phyloP scores from a whole-genome alignment of 2,888 invertebrate species.

The Zygaena filipendulae region DNA sequence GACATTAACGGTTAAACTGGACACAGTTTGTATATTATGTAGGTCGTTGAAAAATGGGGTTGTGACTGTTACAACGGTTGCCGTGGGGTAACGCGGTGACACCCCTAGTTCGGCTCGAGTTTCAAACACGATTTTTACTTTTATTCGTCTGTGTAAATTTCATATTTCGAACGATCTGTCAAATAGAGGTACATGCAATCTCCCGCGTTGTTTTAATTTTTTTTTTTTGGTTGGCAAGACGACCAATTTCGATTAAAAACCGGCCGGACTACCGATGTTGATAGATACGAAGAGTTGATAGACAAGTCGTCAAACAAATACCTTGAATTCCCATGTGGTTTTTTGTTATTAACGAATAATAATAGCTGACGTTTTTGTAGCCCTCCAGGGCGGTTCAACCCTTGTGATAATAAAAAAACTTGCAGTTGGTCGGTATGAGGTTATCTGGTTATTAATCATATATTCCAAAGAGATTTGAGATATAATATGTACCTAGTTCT shows the following conservation, averaged over 20 bases:
- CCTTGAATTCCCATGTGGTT: constrained; percentile 29
- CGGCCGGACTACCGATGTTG: constrained; percentile 28
- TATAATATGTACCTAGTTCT: too few relatives aligned
- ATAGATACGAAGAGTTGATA: constrained; percentile 38
- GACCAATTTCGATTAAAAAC: constrained; percentile 17
- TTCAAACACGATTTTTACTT: constrained; percentile 25
- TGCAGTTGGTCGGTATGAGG: constrained; percentile 50
- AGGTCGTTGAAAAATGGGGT: constrained; percentile 61
- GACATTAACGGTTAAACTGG: constrained; percentile 61
- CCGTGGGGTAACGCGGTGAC: constrained; percentile 47
- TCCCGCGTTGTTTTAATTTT: constrained; percentile 51
- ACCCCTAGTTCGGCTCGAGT: constrained; percentile 52
- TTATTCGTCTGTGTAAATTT: constrained; percentile 11
- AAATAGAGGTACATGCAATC: constrained; percentile 22
- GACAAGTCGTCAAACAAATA: constrained; percentile 41
- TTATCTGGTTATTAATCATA: too few relatives aligned
- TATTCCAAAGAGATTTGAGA: too few relatives aligned
- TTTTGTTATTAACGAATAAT: constrained; percentile 47
- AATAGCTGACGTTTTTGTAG: constrained; percentile 48
- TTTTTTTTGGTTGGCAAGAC: constrained; percentile 26
- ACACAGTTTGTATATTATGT: constrained; percentile 47
- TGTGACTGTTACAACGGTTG: constrained; percentile 34
- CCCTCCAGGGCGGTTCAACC: constrained; percentile 54
- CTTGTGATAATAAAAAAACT: constrained; percentile 52
- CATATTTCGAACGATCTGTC: constrained; percentile 29